Conservation (phyloP, 1,140 invertebrate genomes). For the Drosophila fuyamai region DNA sequence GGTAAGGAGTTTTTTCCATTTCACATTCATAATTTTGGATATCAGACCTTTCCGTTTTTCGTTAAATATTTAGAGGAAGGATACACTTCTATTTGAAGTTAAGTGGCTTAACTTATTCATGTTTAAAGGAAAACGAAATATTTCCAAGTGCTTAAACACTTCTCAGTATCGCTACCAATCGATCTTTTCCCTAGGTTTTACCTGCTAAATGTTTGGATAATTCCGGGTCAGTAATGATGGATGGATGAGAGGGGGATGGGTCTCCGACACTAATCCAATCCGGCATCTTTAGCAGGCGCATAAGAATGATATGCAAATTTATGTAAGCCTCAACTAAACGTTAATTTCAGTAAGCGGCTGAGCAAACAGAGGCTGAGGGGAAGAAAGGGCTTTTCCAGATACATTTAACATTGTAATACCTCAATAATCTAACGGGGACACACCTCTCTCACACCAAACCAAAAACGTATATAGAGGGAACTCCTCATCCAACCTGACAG, state of each 20-base stretch:
- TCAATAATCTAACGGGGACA: constrained; percentile 68
- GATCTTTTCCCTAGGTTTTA: constrained; percentile 40
- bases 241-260: constrained; percentile 36
- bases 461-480: constrained; percentile 9
- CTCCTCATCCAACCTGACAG: constrained; percentile 54
- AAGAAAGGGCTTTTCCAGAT: constrained; percentile 33
- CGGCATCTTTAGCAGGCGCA: constrained; percentile 36
- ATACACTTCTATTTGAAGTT: too few species aligned
- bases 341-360: constrained; percentile 71
- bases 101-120: too few species aligned
- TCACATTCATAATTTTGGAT: too few species aligned
- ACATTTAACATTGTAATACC: constrained; percentile 70
- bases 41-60: too few species aligned
- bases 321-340: constrained; percentile 75
- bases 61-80: too few species aligned
- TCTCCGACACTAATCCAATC: constrained; percentile 66
- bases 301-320: constrained; percentile 78
- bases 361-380: constrained; percentile 54
- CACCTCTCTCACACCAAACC: constrained; percentile 46
- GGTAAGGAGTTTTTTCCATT: constrained; percentile 4
- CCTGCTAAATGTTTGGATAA: constrained; percentile 40
- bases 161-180: constrained; percentile 31
- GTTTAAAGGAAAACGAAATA: too few species aligned
- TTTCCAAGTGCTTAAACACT: constrained; percentile 9
- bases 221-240: constrained; percentile 49